A percentile compares a stretch with the other conserved stretches of the same genome.
Conservation (phyloP, 1,140 invertebrate genomes). For the Drosophila ercepeae region DNA sequence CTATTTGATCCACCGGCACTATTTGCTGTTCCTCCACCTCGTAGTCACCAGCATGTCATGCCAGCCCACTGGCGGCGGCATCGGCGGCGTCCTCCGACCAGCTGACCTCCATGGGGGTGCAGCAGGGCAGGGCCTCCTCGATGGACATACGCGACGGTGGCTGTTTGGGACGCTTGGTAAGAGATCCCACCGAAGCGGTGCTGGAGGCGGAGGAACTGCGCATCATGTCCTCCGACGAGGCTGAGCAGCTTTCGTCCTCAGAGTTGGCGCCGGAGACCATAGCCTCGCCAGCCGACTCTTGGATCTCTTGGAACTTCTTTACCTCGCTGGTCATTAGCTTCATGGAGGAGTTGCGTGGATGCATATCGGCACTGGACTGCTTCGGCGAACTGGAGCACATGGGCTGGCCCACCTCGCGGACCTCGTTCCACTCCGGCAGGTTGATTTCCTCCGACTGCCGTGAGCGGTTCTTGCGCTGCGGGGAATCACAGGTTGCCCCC, state of each 20-base stretch:
- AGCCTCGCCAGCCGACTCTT: constrained; percentile 88
- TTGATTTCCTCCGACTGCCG: constrained; percentile 8
- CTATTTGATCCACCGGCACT: constrained; percentile 55
- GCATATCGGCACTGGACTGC: constrained; percentile 19
- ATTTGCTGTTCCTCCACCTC: constrained; percentile 41
- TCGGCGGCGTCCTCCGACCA: constrained; percentile 84
- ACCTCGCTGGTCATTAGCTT: constrained; percentile 73
- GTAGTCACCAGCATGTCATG: constrained; percentile 66
- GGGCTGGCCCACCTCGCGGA: constrained; percentile 1
- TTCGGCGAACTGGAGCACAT: constrained; percentile 70
- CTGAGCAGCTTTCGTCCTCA: constrained; percentile 85
- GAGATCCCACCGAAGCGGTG: constrained; percentile 52
- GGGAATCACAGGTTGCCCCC: constrained; percentile 1
- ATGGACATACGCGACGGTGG: constrained; percentile 71
- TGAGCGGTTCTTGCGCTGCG: background rate
- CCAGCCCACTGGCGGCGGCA: constrained; percentile 47
- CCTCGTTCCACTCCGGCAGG: constrained; percentile 46
- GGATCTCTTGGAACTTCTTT: constrained; percentile 85
- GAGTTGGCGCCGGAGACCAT: constrained; percentile 86
- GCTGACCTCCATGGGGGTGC: constrained; percentile 84
- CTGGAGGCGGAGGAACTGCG: constrained; percentile 67
- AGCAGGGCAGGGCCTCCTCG: constrained; percentile 76
- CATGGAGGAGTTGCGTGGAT: constrained; percentile 64
- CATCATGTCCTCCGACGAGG: constrained; percentile 80
- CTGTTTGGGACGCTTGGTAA: constrained; percentile 55